These are phyloP conservation scores for Panonychus citri DNA, from an alignment of 1,140 invertebrate species.

Conservation along the genomic window DNA sequence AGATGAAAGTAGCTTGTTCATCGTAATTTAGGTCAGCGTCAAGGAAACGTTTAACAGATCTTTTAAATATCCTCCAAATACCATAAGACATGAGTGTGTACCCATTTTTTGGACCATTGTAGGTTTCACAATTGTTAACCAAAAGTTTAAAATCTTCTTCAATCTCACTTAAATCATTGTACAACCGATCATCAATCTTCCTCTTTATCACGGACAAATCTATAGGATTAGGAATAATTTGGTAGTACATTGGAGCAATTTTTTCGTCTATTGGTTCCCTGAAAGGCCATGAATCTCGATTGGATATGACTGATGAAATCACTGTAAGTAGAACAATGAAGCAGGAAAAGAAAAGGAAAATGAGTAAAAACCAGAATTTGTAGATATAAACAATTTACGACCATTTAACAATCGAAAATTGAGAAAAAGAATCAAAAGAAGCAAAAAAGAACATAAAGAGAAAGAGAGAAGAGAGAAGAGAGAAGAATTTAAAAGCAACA, in stretches of 20 bases:
- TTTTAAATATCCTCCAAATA: conserved; percentile 4
- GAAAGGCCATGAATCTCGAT: conserved; percentile 7
- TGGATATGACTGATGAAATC: conserved; percentile 1
- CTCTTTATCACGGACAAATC: conserved; percentile 4
- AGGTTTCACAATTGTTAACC: conserved; percentile 10
- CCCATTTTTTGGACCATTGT: conserved; percentile 4
- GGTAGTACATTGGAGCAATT: conserved; percentile 5
- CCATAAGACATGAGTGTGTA: conserved; percentile 3
- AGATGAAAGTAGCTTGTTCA: conserved; percentile 3
- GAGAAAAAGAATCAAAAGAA: too few relatives aligned
- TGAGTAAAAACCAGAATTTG: background rate
- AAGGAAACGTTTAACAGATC: background rate
- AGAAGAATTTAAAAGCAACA: too few relatives aligned
- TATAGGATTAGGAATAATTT: conserved; percentile 5
- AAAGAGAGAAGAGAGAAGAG: too few relatives aligned
- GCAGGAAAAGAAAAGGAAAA: background rate
- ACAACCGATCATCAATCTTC: conserved; percentile 1
- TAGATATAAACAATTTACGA: too few relatives aligned
- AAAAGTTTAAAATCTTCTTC: conserved; percentile 7
- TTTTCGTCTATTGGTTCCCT: conserved; percentile 1
- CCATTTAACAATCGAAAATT: too few relatives aligned
- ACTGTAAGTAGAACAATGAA: background rate
- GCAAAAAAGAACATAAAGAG: too few relatives aligned
- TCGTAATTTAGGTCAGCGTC: background rate
- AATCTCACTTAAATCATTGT: conserved; percentile 1